Evolutionary conservation across 2,113 vertebrate species (phyloP).

Genomic region (Tylochromis polylepis): DNA sequence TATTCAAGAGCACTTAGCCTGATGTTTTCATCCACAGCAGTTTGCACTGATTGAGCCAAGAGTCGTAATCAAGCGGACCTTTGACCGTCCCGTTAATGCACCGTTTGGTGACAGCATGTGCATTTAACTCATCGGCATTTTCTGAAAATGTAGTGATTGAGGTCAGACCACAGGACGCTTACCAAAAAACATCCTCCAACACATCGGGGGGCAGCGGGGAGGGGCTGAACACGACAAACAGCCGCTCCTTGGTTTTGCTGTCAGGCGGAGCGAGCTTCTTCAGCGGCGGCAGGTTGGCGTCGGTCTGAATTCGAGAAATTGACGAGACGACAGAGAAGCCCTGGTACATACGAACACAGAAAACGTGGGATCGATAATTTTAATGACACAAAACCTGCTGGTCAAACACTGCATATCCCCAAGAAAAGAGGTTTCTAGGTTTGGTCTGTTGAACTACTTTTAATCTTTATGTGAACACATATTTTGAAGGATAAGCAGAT

Average conservation of each 20-base stretch:
- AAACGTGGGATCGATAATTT: background rate
- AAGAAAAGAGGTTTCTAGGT: accelerated
- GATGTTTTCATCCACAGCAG: background rate
- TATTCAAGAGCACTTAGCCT: background rate
- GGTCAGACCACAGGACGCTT: constrained; percentile 13
- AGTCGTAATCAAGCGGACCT: background rate
- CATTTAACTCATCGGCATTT: background rate
- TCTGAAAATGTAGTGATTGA: background rate
- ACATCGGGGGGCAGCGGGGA: constrained; percentile 85
- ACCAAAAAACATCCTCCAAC: constrained; percentile 95
- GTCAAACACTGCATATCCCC: background rate
- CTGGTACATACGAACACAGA: constrained; percentile 17
- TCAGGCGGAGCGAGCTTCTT: constrained; percentile 87
- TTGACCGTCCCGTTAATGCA: background rate
- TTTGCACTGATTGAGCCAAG: background rate
- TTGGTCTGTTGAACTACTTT: background rate
- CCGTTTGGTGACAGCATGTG: background rate
- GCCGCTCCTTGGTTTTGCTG: constrained; percentile 84
- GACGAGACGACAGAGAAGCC: constrained; percentile 53
- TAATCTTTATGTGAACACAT: background rate
- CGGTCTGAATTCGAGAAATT: constrained; percentile 84
- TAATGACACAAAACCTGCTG: accelerated
- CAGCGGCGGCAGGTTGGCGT: constrained; percentile 80
- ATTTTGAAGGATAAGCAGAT: background rate
- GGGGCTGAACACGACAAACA: constrained; percentile 94